phyloP scores from a whole-genome alignment of 1,140 invertebrate genomes.

The Periplaneta americana region DNA sequence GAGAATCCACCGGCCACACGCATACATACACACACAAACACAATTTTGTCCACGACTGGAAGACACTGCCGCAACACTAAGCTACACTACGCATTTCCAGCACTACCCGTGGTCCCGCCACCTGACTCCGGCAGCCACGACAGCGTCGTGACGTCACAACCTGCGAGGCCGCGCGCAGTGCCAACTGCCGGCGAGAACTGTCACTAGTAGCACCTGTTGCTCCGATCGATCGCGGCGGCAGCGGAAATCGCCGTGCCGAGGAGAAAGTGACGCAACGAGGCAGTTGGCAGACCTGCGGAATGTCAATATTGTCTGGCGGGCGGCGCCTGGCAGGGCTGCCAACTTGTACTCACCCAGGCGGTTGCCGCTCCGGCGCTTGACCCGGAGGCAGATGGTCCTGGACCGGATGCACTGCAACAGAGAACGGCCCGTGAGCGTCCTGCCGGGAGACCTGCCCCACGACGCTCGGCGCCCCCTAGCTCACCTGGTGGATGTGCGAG shows the following conservation, averaged over 20 bases:
- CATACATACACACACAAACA: no score
- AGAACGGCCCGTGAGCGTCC: no score
- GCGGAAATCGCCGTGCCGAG: no score
- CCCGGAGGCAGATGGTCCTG: conserved; percentile 86
- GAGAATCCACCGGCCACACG: no score
- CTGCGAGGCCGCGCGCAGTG: not conserved
- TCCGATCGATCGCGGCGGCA: no score
- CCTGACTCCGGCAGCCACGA: not conserved
- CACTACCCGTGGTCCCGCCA: no score
- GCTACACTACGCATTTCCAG: no score
- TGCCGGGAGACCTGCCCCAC: not conserved
- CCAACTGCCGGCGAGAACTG: not conserved
- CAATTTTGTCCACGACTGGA: no score
- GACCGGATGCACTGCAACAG: conserved; percentile 88
- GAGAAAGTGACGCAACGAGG: no score
- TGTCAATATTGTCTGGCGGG: not conserved
- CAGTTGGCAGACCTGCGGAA: not conserved
- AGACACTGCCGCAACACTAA: no score
- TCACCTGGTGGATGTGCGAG: conserved; percentile 88
- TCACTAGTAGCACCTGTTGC: no score
- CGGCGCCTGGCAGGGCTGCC: not conserved
- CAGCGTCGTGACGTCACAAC: conserved; percentile 3
- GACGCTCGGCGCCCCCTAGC: not conserved
- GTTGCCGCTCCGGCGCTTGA: conserved; percentile 79
- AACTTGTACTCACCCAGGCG: conserved; percentile 71